A percentile compares a stretch with the other conserved stretches of the same genome.
Evolutionary conservation across 2,797 vertebrate genomes (phyloP).

Genomic region (Anguilla anguilla): DNA sequence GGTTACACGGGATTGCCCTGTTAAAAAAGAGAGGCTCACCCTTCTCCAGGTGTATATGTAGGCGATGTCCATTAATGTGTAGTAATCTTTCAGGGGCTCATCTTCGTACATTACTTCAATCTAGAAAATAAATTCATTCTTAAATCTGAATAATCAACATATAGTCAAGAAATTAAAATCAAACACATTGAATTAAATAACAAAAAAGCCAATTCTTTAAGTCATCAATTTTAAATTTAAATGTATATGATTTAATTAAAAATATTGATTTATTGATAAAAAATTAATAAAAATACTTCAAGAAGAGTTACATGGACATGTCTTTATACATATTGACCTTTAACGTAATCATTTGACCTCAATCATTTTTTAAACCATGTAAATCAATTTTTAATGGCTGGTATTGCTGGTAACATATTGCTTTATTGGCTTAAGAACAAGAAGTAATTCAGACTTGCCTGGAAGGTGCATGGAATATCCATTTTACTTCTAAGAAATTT

Average conservation of each 20-base stretch:
- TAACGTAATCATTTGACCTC: not conserved
- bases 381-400: not conserved
- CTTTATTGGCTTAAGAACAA: not conserved
- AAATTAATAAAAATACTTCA: not conserved
- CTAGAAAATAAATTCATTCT: slow-evolving; percentile 59
- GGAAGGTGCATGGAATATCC: slow-evolving; percentile 96
- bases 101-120: slow-evolving; percentile 97
- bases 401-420: not conserved
- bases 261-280: not conserved
- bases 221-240: not conserved
- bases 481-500: slow-evolving; percentile 99
- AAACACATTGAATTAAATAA: not conserved
- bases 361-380: not conserved
- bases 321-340: not conserved
- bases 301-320: not conserved
- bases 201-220: not conserved
- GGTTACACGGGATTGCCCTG: not conserved
- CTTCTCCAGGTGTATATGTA: slow-evolving; percentile 98
- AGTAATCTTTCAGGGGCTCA: slow-evolving; percentile 95
- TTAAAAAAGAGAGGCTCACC: slow-evolving; percentile 69
- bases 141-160: not conserved
- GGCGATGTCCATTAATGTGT: slow-evolving; percentile 97
- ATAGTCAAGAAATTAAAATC: not conserved
- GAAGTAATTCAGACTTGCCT: slow-evolving; percentile 71
- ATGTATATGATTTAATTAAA: not conserved